Evolutionary conservation across 2,888 invertebrate genomes (phyloP).

Genomic region (Eumerus sabulonum): DNA sequence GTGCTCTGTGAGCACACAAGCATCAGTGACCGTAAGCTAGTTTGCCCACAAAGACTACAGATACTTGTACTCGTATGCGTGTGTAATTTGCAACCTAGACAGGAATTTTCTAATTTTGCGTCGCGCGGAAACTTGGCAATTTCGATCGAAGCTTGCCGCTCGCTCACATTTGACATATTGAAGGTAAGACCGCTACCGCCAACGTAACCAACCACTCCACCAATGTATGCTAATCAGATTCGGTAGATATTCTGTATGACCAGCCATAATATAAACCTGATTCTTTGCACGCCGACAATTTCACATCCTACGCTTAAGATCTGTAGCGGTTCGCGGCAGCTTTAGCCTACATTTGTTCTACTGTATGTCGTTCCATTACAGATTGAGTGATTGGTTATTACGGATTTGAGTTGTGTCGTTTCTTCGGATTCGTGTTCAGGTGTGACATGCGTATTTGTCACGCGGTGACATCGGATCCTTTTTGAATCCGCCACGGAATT

Average conservation of each 20-base stretch:
- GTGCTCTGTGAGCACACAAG: no score
- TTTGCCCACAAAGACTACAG: neutral
- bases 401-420: neutral
- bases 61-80: neutral
- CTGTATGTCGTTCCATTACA: constrained; percentile 19
- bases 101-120: constrained; percentile 45
- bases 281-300: constrained; percentile 47
- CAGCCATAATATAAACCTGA: constrained; percentile 51
- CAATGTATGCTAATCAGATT: constrained; percentile 56
- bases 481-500: neutral
- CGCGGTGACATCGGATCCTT: constrained; percentile 41
- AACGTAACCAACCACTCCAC: constrained; percentile 29
- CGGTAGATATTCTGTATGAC: constrained; percentile 41
- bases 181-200: constrained; percentile 41
- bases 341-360: constrained; percentile 56
- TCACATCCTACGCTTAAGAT: constrained; percentile 44
- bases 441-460: constrained; percentile 48
- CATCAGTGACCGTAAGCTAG: neutral
- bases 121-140: constrained; percentile 42
- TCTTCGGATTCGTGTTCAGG: constrained; percentile 19
- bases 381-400: constrained; percentile 37
- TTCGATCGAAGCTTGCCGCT: constrained; percentile 32
- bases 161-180: constrained; percentile 42
- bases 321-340: neutral
- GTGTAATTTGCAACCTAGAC: constrained; percentile 45